phyloP scores from a whole-genome alignment of 23 tunicate species.

The Halocynthia aurantium region DNA sequence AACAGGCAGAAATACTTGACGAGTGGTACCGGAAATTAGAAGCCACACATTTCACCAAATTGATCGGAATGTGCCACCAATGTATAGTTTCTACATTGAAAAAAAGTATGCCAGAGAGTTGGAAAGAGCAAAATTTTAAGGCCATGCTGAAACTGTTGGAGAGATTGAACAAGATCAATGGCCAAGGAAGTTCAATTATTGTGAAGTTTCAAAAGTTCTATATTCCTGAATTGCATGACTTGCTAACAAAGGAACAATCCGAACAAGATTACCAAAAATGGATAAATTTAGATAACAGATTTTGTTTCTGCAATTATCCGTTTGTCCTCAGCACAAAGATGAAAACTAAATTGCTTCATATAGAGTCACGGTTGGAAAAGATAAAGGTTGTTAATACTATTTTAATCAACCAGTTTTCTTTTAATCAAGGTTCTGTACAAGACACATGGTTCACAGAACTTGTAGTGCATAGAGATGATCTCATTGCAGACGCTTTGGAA shows the following conservation, averaged over 20 bases:
- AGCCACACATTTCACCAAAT: constrained; percentile 41
- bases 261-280: constrained; percentile 72
- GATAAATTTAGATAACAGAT: constrained; percentile 11
- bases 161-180: constrained; percentile 57
- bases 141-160: constrained; percentile 25
- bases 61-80: constrained; percentile 50
- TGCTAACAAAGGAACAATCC: constrained; percentile 26
- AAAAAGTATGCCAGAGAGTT: constrained; percentile 1
- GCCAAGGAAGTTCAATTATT: constrained; percentile 19
- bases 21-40: constrained; percentile 77
- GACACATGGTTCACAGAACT: constrained; percentile 51
- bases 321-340: constrained; percentile 76
- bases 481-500: constrained; percentile 50
- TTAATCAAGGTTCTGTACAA: not conserved
- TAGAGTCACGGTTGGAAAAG: constrained; percentile 75
- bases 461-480: constrained; percentile 38
- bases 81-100: constrained; percentile 35
- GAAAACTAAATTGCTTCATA: constrained; percentile 66
- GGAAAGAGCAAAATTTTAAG: not conserved
- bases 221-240: constrained; percentile 40
- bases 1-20: constrained; percentile 60
- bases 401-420: constrained; percentile 11
- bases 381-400: constrained; percentile 56
- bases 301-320: constrained; percentile 79
- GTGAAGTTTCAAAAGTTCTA: constrained; percentile 78